Evolutionary conservation across 2,888 invertebrate genomes (phyloP).

Genomic region (Callyntrura guangdongensis): DNA sequence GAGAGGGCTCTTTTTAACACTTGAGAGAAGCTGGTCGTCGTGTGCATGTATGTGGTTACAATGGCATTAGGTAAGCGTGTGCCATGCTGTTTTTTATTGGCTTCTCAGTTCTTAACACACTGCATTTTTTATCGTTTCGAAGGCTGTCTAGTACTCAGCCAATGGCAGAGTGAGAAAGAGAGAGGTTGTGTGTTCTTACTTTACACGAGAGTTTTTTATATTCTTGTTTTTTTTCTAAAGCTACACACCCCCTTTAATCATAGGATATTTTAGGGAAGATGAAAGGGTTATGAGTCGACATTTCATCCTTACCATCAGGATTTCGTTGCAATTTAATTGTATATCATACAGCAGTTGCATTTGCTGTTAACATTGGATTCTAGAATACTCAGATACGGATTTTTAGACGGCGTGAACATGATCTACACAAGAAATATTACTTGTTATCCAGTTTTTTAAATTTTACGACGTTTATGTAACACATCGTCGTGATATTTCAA

Average conservation of each 20-base stretch:
- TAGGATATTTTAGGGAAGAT: not conserved
- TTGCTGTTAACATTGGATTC: no score
- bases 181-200: not conserved
- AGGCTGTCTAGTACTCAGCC: slow-evolving; percentile 55
- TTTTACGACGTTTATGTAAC: no score
- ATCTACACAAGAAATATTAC: no score
- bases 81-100: slow-evolving; percentile 72
- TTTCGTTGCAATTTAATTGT: no score
- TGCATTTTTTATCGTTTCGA: slow-evolving; percentile 65
- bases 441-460: no score
- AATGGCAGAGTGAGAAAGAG: slow-evolving; percentile 16
- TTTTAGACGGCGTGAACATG: no score
- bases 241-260: slow-evolving; percentile 53
- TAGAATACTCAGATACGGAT: no score
- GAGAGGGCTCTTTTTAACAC: slow-evolving; percentile 47
- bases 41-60: not conserved
- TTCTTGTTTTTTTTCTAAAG: not conserved
- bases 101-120: slow-evolving; percentile 36
- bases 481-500: no score
- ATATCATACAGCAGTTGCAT: no score
- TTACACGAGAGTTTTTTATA: no score
- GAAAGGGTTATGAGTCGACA: not conserved
- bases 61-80: slow-evolving; percentile 39
- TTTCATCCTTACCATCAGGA: no score
- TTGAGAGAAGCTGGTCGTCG: not conserved